Conservation (phyloP, 2,797 vertebrate genomes). For the Acanthurus leucopareius region DNA sequence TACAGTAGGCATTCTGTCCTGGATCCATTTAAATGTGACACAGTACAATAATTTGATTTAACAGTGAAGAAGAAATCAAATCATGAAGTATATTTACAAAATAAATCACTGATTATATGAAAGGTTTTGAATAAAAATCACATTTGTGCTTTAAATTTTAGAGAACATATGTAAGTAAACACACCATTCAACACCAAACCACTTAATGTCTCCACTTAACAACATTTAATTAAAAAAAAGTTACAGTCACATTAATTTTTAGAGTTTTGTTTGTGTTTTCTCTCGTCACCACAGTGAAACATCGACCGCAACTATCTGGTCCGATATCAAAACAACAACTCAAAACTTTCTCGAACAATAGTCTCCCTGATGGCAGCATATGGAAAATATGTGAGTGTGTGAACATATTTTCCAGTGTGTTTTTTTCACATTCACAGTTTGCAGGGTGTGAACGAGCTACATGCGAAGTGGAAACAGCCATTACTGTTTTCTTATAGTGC, state of each 20-base stretch:
- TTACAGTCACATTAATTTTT: neutral
- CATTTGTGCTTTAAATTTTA: neutral
- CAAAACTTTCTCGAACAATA: conserved; percentile 8
- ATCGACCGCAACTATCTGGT: neutral
- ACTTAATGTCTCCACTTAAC: neutral
- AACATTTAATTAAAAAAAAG: neutral
- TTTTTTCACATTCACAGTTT: conserved; percentile 61
- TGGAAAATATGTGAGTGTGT: conserved; percentile 29
- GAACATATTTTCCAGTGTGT: conserved; percentile 47
- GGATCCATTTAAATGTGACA: too few species aligned
- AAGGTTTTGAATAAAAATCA: neutral
- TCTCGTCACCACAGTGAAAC: neutral
- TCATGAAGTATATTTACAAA: neutral
- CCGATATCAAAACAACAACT: conserved; percentile 13
- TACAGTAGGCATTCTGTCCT: too few species aligned
- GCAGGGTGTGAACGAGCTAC: conserved; percentile 44
- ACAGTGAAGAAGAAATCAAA: too few species aligned
- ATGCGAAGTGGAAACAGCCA: conserved; percentile 38
- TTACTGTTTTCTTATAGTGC: conserved; percentile 14
- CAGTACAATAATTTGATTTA: too few species aligned
- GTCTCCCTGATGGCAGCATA: conserved; percentile 32
- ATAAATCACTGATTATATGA: neutral
- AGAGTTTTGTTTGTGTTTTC: neutral
- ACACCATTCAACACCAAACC: neutral
- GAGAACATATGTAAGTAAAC: neutral